Evolutionary conservation across 2,888 invertebrate genomes (phyloP).

Genomic region (Sepiola atlantica): DNA sequence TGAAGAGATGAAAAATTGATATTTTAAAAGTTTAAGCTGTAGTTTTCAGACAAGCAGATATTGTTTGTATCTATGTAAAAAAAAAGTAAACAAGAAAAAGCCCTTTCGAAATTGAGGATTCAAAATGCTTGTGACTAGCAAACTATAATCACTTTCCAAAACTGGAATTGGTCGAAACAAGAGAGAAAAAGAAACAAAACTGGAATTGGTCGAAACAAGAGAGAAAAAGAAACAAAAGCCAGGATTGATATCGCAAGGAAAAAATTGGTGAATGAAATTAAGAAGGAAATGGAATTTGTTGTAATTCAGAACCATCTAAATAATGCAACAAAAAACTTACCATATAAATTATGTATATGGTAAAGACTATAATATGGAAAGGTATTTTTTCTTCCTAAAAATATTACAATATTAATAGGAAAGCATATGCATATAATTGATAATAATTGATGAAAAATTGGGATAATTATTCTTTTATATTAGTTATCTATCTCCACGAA

Average conservation of each 20-base stretch:
- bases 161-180: background rate
- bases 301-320: background rate
- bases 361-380: no score
- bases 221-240: background rate
- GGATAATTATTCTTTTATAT: background rate
- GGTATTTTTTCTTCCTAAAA: background rate
- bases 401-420: background rate
- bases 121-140: background rate
- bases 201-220: background rate
- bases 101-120: background rate
- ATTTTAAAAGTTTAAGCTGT: background rate
- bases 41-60: background rate
- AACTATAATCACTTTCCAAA: constrained; percentile 32
- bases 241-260: background rate
- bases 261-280: background rate
- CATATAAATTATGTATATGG: background rate
- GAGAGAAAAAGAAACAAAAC: background rate
- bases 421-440: background rate
- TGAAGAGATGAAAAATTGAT: background rate
- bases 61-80: background rate
- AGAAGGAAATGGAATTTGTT: background rate
- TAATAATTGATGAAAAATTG: background rate
- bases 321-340: background rate
- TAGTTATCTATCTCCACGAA: background rate
- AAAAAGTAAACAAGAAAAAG: no score